Conservation (phyloP, 2,888 invertebrate species). For the Aphidius colemani region DNA sequence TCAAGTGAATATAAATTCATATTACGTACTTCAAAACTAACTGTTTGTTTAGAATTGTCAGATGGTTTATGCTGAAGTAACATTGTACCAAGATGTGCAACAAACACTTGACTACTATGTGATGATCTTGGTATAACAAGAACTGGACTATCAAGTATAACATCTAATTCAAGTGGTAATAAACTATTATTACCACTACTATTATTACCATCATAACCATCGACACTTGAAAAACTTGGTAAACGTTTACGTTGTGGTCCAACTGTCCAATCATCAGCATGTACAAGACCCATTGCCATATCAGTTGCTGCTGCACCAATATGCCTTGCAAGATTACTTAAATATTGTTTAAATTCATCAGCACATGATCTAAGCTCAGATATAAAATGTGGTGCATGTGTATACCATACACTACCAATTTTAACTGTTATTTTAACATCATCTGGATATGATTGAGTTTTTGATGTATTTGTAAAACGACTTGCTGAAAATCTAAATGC, state of each 20-base stretch:
- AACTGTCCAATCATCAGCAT: conserved; percentile 65
- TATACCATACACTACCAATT: conserved; percentile 76
- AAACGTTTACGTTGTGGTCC: conserved; percentile 62
- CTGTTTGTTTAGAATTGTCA: conserved; percentile 46
- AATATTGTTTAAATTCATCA: conserved; percentile 87
- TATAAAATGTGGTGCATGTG: conserved; percentile 86
- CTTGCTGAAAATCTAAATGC: conserved; percentile 66
- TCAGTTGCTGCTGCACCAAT: conserved; percentile 90
- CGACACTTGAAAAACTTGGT: conserved; percentile 56
- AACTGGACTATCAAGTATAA: conserved; percentile 89
- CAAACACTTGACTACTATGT: conserved; percentile 80
- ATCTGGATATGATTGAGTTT: conserved; percentile 38
- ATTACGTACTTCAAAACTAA: conserved; percentile 73
- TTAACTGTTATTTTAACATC: conserved; percentile 56
- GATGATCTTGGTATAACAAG: conserved; percentile 83
- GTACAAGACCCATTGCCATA: conserved; percentile 88
- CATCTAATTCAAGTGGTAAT: conserved; percentile 67
- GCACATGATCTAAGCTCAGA: conserved; percentile 86
- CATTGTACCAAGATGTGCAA: conserved; percentile 92
- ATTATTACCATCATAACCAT: conserved; percentile 55
- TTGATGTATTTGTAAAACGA: conserved; percentile 42
- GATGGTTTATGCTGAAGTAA: conserved; percentile 62
- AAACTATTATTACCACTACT: conserved; percentile 46
- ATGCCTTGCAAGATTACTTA: conserved; percentile 81
- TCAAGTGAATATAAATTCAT: conserved; percentile 86